Conservation (phyloP, 2,888 invertebrate species). For the Celastrina argiolus region DNA sequence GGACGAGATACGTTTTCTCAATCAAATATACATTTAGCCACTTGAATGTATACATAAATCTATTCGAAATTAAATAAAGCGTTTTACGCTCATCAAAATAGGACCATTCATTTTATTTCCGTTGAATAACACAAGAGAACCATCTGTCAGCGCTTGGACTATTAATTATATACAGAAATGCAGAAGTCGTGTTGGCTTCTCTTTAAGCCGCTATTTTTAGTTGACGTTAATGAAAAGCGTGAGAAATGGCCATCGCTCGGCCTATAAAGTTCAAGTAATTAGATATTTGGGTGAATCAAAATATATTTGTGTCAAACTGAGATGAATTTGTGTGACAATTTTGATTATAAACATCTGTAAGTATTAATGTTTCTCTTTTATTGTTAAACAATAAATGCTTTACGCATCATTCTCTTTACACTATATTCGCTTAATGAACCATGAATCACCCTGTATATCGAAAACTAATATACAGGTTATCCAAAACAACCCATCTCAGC, state of each 20-base stretch:
- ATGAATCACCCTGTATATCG: not conserved
- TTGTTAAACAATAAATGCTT: not conserved
- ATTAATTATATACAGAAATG: conserved; percentile 19
- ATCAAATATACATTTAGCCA: too few species aligned
- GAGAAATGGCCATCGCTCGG: not conserved
- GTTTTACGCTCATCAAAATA: not conserved
- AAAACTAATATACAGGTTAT: not conserved
- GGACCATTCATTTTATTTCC: not conserved
- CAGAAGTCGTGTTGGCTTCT: not conserved
- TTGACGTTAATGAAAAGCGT: conserved; percentile 11
- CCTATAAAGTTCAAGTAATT: not conserved
- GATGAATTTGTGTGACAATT: too few species aligned
- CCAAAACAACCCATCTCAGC: not conserved
- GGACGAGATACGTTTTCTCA: not conserved
- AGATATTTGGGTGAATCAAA: not conserved
- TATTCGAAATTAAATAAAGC: not conserved
- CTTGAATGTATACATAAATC: not conserved
- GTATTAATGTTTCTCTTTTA: too few species aligned
- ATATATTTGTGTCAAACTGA: too few species aligned
- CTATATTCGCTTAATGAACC: not conserved
- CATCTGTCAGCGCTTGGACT: not conserved
- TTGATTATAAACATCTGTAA: too few species aligned
- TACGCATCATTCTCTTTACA: too few species aligned
- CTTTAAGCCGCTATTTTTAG: not conserved
- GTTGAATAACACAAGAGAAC: not conserved